These are phyloP conservation scores for Peromyscus melanophrys DNA, from an alignment of 2,797 vertebrate genomes.

Conservation along the genomic window DNA sequence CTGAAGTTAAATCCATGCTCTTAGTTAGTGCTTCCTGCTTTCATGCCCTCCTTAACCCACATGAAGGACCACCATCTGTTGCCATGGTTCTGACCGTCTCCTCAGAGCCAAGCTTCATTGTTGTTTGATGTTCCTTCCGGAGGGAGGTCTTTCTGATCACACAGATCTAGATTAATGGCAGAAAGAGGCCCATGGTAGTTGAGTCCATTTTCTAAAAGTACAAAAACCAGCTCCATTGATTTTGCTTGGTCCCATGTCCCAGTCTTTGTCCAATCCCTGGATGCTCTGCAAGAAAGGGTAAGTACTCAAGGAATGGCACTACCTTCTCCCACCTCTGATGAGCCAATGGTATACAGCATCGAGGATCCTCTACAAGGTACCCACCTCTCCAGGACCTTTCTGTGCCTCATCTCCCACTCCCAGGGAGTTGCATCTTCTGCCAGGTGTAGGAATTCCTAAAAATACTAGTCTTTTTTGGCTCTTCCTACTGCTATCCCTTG, in stretches of 20 bases:
- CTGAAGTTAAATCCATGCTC: slow-evolving; percentile 5
- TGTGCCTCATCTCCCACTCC: background rate
- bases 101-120: background rate
- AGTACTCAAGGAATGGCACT: background rate
- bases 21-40: slow-evolving; percentile 24
- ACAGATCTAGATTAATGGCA: slow-evolving; percentile 19
- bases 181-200: background rate
- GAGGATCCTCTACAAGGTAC: slow-evolving; percentile 21
- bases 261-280: slow-evolving; percentile 46
- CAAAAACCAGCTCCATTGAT: background rate
- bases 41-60: slow-evolving; percentile 35
- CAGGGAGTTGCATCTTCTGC: background rate
- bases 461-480: background rate
- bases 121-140: background rate
- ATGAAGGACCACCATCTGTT: slow-evolving; percentile 48
- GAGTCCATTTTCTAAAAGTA: slow-evolving; percentile 38
- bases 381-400: background rate
- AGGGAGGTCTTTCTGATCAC: slow-evolving; percentile 64
- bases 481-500: background rate
- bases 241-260: slow-evolving; percentile 72
- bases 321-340: background rate
- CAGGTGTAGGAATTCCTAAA: too few species aligned
- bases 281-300: background rate
- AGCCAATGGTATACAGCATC: background rate
- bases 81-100: background rate